Conservation (phyloP, 2,113 vertebrate species). For the Phoenicopterus ruber region DNA sequence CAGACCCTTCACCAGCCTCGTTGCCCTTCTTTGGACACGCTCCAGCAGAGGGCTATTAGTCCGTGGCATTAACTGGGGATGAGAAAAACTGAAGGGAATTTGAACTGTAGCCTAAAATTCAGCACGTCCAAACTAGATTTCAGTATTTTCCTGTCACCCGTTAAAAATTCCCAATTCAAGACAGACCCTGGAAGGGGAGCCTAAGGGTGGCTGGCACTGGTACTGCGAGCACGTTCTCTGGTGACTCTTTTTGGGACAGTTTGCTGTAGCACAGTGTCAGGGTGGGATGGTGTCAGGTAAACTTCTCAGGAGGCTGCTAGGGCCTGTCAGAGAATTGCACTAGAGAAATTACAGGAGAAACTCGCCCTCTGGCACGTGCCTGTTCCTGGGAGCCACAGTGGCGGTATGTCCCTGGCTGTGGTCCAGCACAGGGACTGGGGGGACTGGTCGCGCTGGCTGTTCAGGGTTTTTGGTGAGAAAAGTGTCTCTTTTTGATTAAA, state of each 20-base stretch:
- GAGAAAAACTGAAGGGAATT: neutral
- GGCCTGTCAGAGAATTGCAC: neutral
- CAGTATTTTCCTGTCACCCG: neutral
- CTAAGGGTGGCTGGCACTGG: neutral
- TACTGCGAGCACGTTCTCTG: neutral
- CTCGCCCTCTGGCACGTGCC: fast-evolving
- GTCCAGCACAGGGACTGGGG: neutral
- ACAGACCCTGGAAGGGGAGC: neutral
- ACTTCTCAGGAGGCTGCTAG: neutral
- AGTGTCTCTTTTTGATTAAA: neutral
- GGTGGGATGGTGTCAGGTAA: neutral
- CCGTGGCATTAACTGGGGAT: neutral
- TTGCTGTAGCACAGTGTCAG: neutral
- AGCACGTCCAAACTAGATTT: neutral
- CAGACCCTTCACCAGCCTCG: no score
- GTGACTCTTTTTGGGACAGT: neutral
- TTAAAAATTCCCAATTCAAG: neutral
- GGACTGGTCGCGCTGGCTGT: neutral
- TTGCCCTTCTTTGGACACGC: no score
- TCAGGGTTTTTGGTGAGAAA: neutral
- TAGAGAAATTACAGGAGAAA: neutral
- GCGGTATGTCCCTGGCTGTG: neutral
- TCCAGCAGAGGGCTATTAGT: neutral
- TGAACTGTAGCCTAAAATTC: neutral
- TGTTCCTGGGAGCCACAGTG: neutral